These are phyloP conservation scores for Drosophila guanche DNA, from an alignment of 1,140 invertebrate species.

Conservation along the genomic window DNA sequence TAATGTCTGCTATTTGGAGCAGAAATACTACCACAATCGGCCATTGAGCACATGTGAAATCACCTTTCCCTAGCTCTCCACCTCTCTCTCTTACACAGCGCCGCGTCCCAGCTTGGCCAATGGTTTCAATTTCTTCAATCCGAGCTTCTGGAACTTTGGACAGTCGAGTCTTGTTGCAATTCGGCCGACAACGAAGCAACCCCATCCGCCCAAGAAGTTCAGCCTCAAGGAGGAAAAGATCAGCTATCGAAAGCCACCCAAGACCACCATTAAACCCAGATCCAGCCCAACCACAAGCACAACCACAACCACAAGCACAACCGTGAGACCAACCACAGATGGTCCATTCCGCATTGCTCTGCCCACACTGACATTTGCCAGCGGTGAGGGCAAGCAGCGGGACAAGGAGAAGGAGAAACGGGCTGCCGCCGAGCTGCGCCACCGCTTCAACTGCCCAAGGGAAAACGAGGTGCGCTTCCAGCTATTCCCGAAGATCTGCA, in stretches of 20 bases:
- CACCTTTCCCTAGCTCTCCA: conserved; percentile 29
- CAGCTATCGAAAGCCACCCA: conserved; percentile 70
- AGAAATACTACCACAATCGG: conserved; percentile 67
- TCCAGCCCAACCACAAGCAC: conserved; percentile 14
- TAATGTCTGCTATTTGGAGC: conserved; percentile 73
- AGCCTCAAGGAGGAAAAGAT: conserved; percentile 83
- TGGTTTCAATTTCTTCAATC: conserved; percentile 69
- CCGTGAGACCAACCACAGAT: conserved; percentile 54
- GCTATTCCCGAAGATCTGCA: conserved; percentile 85
- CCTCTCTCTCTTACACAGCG: conserved; percentile 37
- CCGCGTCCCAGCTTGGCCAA: conserved; percentile 68
- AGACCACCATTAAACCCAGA: conserved; percentile 47
- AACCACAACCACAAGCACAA: conserved; percentile 64
- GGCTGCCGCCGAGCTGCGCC: conserved; percentile 50
- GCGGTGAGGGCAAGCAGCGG: conserved; percentile 42
- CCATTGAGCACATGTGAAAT: conserved; percentile 57
- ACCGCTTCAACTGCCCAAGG: conserved; percentile 84
- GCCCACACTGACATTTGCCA: conserved; percentile 77
- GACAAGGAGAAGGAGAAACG: conserved; percentile 76
- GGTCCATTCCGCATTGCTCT: conserved; percentile 79
- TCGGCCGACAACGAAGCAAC: conserved; percentile 50
- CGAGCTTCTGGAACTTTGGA: conserved; percentile 66
- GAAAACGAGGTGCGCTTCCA: conserved; percentile 84
- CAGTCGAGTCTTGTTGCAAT: conserved; percentile 65
- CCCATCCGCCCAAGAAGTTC: conserved; percentile 84